phyloP scores from a whole-genome alignment of 2,888 invertebrate species.

The Netelia inedita region DNA sequence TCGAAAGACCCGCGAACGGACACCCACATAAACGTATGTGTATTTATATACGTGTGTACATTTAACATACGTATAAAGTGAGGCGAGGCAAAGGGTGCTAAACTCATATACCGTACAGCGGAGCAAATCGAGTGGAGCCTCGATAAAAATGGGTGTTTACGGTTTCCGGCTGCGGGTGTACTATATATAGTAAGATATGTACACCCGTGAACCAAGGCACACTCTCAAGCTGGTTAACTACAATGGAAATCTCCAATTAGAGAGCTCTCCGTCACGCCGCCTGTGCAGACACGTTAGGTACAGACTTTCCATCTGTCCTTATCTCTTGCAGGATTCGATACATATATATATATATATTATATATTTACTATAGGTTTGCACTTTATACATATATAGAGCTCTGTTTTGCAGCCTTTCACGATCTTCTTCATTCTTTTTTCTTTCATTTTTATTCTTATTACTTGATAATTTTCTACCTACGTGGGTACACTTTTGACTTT shows the following conservation, averaged over 20 bases:
- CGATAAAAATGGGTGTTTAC: slow-evolving; percentile 66
- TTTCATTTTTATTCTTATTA: slow-evolving; percentile 5
- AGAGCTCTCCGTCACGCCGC: slow-evolving; percentile 71
- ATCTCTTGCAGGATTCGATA: slow-evolving; percentile 15
- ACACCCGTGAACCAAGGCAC: slow-evolving; percentile 36
- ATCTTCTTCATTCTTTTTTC: slow-evolving; percentile 41
- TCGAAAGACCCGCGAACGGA: slow-evolving; percentile 18
- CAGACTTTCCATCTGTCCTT: slow-evolving; percentile 51
- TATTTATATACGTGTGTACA: slow-evolving; percentile 4
- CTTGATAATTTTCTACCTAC: not conserved
- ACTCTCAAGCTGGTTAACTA: slow-evolving; percentile 69
- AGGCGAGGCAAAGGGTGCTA: slow-evolving; percentile 27
- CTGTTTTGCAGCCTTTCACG: slow-evolving; percentile 38
- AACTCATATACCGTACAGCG: slow-evolving; percentile 19
- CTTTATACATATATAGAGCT: slow-evolving; percentile 1
- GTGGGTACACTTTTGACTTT: slow-evolving; percentile 59
- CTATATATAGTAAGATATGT: slow-evolving; percentile 42
- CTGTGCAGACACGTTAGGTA: slow-evolving; percentile 69
- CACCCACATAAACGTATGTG: not conserved
- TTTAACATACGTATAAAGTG: slow-evolving; percentile 5
- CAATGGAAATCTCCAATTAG: slow-evolving; percentile 73
- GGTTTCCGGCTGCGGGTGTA: slow-evolving; percentile 65
- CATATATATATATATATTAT: slow-evolving; percentile 2
- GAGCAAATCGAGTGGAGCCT: slow-evolving; percentile 41
- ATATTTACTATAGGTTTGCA: not conserved